Base-by-base conservation (phyloP, 2,888 invertebrate genomes). In the Platerodrilus igneus region DNA sequence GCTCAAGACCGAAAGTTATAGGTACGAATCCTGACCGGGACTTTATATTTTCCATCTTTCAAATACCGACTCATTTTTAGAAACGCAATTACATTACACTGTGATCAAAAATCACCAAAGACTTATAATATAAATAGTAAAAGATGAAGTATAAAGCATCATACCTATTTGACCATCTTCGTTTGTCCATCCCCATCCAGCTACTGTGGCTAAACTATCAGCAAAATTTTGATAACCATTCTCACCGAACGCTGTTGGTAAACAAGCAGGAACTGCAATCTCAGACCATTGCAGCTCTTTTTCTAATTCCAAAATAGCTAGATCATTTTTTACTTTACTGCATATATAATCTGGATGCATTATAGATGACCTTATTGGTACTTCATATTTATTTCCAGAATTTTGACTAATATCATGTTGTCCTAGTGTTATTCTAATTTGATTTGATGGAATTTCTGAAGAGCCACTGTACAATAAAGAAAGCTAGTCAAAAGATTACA, bases 141-240 rank as follows among this genome's bases (percentile, higher is more conserved):
- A n/a, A n/a, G n/a, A n/a, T n/a, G n/a, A n/a, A n/a, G n/a, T n/a
- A 9, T 9, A 22, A 15, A 17, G 7, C 15, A 32, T 30, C 3
- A 31, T 60, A 75, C 86, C 82, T 65, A 75, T 73, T 17, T 74
- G 73, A 48, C 77, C 76, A 56, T 84, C 75, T 64, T 90, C 90
- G 48, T 83, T 71, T 0, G 84, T 82, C 77, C 88, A 88, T 0
- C 90, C 91, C 90, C 90, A 91, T 4, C 91, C 91, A 14, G 86
- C 85, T 0, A 86, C 86, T 0, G 79, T 79, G 0, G 83, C 89
- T 11, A 71, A 57, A 1, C 64, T 62, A 1, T 81, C 79, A 30
- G 73, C 74, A 52, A 75, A 78, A 19, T 59, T 69, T n/a, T 65
- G 68, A 44, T 70, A 66, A 19, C 57, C 65, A 37, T 72, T 69